phyloP scores from a whole-genome alignment of 2,797 vertebrate species.

The Cuculus canorus region DNA sequence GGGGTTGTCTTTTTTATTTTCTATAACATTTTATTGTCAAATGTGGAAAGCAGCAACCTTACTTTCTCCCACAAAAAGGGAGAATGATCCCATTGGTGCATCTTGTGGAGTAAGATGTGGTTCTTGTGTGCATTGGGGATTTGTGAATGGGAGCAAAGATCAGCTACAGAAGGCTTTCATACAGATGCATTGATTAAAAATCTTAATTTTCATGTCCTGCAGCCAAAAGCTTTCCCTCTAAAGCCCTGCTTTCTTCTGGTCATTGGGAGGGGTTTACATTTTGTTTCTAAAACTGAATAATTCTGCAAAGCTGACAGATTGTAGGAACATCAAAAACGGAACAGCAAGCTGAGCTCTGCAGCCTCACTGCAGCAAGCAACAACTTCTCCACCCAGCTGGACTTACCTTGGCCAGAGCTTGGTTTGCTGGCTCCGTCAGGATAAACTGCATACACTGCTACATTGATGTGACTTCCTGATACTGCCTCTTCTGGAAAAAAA shows the following conservation, averaged over 20 bases:
- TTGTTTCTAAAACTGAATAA: fast-evolving
- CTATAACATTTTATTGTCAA: fast-evolving
- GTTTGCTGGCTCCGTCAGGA: conserved; percentile 70
- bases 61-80: fast-evolving
- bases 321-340: fast-evolving
- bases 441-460: conserved; percentile 80
- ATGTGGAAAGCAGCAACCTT: not conserved
- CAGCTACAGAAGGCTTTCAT: not conserved
- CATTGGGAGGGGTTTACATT: fast-evolving
- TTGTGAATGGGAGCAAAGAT: not conserved
- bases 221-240: not conserved
- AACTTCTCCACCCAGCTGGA: not conserved
- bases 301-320: fast-evolving
- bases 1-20: fast-evolving
- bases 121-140: fast-evolving
- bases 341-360: not conserved
- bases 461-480: not conserved
- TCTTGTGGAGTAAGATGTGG: too few species aligned
- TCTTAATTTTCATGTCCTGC: fast-evolving
- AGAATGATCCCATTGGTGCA: fast-evolving
- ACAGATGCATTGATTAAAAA: fast-evolving
- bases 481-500: not conserved
- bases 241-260: not conserved
- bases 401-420: conserved; percentile 77
- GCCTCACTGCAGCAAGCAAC: not conserved